phyloP scores from a whole-genome alignment of 2,113 vertebrate genomes.

The Geococcyx californianus region DNA sequence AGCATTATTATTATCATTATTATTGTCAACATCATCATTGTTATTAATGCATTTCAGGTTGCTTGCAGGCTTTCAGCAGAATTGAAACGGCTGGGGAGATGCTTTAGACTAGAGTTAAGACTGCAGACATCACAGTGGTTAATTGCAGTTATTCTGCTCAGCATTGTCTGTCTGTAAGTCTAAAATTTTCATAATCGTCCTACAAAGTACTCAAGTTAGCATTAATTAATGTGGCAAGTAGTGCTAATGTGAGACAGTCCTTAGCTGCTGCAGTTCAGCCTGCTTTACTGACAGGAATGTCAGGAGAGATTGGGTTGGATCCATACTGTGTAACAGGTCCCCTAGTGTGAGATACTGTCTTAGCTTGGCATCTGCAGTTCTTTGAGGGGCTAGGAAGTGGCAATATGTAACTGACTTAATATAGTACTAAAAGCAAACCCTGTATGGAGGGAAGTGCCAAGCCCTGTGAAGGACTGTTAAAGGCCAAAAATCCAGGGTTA shows the following conservation, averaged over 20 bases:
- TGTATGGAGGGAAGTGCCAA: neutral
- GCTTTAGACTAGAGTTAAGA: neutral
- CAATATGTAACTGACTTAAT: neutral
- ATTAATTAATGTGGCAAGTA: neutral
- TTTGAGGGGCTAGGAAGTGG: neutral
- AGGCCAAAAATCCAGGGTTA: neutral
- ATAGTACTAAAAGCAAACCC: neutral
- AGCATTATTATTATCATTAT: neutral
- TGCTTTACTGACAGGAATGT: neutral
- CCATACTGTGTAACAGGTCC: neutral
- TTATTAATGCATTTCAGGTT: neutral
- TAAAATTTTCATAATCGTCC: neutral
- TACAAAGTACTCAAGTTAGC: neutral
- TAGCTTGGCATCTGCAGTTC: neutral
- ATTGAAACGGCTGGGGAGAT: neutral
- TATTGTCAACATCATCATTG: neutral
- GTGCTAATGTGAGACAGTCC: neutral
- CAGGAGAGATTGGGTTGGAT: neutral
- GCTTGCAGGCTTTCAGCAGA: neutral
- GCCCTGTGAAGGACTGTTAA: neutral
- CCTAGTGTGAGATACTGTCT: neutral
- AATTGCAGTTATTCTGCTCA: neutral
- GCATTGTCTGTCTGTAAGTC: neutral
- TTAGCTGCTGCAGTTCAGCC: neutral
- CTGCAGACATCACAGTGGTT: neutral